Evolutionary conservation across 2,797 vertebrate genomes (phyloP).

Genomic region (Thalassophryne amazonica): DNA sequence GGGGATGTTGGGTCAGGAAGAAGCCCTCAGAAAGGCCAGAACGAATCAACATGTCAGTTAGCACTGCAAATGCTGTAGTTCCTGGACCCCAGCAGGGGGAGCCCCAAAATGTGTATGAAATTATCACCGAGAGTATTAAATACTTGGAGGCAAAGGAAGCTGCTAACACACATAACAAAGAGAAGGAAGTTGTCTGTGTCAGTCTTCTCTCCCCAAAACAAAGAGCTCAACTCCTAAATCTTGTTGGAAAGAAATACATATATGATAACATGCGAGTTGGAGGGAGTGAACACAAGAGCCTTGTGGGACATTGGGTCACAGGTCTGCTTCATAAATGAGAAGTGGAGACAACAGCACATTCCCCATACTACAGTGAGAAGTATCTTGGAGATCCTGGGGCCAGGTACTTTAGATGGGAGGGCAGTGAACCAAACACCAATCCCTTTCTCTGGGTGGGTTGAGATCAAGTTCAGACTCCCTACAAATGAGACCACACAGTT

Average conservation of each 20-base stretch:
- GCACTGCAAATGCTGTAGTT: not conserved
- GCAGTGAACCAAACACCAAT: too few species aligned
- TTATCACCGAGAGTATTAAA: not conserved
- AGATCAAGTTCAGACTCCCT: too few species aligned
- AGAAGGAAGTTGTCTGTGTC: not conserved
- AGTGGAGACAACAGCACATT: slow-evolving; percentile 9
- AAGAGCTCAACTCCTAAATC: not conserved
- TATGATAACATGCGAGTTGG: too few species aligned
- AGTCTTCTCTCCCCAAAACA: not conserved
- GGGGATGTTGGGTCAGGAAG: not conserved
- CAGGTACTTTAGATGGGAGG: not conserved
- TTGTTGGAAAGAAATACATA: slow-evolving; percentile 8
- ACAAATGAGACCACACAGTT: not conserved
- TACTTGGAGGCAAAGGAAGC: not conserved
- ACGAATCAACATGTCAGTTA: not conserved
- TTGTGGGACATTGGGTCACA: slow-evolving; percentile 22
- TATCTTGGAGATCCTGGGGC: slow-evolving; percentile 5
- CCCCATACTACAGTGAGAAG: not conserved
- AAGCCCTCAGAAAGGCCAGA: not conserved
- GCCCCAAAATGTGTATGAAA: not conserved
- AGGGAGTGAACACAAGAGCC: not conserved
- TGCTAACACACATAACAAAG: not conserved
- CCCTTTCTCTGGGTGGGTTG: too few species aligned
- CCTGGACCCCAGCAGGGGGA: not conserved
- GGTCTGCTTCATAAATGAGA: slow-evolving; percentile 10